Evolutionary conservation across 2,888 invertebrate species (phyloP).

Genomic region (Pollenia amentaria): DNA sequence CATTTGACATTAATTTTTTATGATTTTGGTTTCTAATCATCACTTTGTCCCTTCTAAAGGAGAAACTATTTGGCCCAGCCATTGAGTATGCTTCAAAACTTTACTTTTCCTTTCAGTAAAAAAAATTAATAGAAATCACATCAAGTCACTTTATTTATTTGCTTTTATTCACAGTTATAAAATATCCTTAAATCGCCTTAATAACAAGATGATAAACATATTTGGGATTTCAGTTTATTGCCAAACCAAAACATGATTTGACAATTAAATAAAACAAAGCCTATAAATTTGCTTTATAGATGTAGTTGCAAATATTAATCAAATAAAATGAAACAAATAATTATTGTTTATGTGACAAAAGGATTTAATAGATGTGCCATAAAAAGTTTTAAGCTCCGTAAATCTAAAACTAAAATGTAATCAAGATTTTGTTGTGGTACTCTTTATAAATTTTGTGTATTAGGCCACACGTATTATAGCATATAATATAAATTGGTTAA

Average conservation of each 20-base stretch:
- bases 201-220: background rate
- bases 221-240: slow-evolving; percentile 12
- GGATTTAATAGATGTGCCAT: slow-evolving; percentile 17
- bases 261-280: slow-evolving; percentile 40
- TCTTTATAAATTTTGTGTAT: background rate
- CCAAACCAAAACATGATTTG: slow-evolving; percentile 45
- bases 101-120: slow-evolving; percentile 15
- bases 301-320: background rate
- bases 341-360: slow-evolving; percentile 18
- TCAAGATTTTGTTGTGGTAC: slow-evolving; percentile 2
- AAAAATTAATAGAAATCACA: slow-evolving; percentile 23
- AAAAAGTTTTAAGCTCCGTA: slow-evolving; percentile 14
- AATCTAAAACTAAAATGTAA: background rate
- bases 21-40: background rate
- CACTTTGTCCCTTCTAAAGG: background rate
- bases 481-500: background rate
- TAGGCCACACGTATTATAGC: background rate
- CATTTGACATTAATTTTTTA: background rate
- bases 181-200: background rate
- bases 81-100: background rate
- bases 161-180: background rate
- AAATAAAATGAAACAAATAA: slow-evolving; percentile 7
- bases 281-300: slow-evolving; percentile 22
- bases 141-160: background rate
- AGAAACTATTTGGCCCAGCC: no score